Evolutionary conservation across 2,888 invertebrate genomes (phyloP), one percentile per base, ranked within the genome.

Genomic region (Daptonema setosum): DNA sequence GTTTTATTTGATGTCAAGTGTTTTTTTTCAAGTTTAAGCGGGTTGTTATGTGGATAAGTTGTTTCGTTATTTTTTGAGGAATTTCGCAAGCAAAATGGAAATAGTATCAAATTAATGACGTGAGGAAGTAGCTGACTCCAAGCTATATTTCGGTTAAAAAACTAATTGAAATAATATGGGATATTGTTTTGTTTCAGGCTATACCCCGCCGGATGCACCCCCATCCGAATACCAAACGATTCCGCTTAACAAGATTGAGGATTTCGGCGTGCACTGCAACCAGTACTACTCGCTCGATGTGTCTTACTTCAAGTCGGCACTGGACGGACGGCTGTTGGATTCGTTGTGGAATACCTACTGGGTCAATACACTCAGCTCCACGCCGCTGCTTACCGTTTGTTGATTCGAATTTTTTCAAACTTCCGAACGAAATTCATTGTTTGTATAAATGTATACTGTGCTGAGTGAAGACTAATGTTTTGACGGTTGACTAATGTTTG

Each of bases 331-430:
- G 66, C 78, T 97, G 50, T 75, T 97, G 22, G 93, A 95, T 72
- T 90, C 91, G 0, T 76, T 97, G 59, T 97, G 97, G 95, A 97
- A 95, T 72, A 95, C 95, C 72, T 97, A 97, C 72, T 97, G 97
- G 97, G 91, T 95, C 45, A 95, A 95, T 68, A 97, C 97, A 0
- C 77, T 97, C 50, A 91, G 91, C 68, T 91, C 91, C 54, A 93
- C 93, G 2, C 91, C 88, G 69, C 77, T 97, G 28, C 78, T 93
- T 56, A 91, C 91, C 2, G 77, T 77, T 68, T n/a, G n/a, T n/a
- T n/a, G n/a, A n/a, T n/a, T n/a, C n/a, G n/a, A n/a, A n/a, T n/a
- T n/a, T n/a, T n/a, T n/a, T n/a, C n/a, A n/a, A n/a, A n/a, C n/a
- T n/a, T n/a, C n/a, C n/a, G n/a, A n/a, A n/a, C n/a, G n/a, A n/a